Conservation (phyloP, 2,113 vertebrate genomes). For the Notothenia rossii region DNA sequence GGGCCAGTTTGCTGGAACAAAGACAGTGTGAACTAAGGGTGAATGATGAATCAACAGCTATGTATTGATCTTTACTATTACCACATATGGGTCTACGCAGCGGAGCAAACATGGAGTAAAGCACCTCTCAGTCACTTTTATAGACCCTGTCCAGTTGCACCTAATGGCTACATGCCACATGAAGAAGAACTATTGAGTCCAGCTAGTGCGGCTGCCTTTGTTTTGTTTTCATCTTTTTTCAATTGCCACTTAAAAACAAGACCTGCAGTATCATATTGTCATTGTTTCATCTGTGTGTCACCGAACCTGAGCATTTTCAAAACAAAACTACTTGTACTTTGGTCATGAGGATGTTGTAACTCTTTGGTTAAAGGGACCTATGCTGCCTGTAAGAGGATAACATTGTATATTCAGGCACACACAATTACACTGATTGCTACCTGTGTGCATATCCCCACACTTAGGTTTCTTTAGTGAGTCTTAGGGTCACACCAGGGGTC, state of each 20-base stretch:
- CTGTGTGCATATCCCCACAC: background rate
- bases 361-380: background rate
- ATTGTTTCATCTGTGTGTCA: background rate
- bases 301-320: background rate
- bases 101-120: conserved; percentile 66
- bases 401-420: background rate
- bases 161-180: conserved; percentile 57
- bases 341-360: background rate
- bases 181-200: conserved; percentile 47
- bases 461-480: background rate
- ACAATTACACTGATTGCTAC: background rate
- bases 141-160: conserved; percentile 58
- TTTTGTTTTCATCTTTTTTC: conserved; percentile 12
- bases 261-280: conserved; percentile 24
- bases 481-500: background rate
- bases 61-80: conserved; percentile 72
- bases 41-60: conserved; percentile 72
- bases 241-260: conserved; percentile 26
- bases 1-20: conserved; percentile 75
- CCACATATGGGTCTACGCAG: conserved; percentile 57
- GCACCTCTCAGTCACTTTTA: conserved; percentile 75
- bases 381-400: background rate
- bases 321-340: background rate
- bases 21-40: conserved; percentile 54
- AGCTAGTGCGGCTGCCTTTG: conserved; percentile 22